Conservation (phyloP, 2,888 invertebrate genomes). For the Oxystoma pomonae region DNA sequence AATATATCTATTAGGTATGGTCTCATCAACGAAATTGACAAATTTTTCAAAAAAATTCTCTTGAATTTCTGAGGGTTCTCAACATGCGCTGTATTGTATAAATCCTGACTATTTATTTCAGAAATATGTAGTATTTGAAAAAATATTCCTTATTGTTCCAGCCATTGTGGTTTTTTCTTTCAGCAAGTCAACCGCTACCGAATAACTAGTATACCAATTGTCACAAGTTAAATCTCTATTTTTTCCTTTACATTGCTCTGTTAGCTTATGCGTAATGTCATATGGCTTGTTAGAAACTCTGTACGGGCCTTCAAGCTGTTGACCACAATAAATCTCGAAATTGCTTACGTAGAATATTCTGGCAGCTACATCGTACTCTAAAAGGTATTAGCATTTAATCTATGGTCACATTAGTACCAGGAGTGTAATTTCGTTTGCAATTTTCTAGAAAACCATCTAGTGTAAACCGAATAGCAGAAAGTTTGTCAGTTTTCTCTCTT, state of each 20-base stretch:
- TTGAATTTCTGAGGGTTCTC: constrained; percentile 13
- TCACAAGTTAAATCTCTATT: constrained; percentile 30
- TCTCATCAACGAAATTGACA: constrained; percentile 8
- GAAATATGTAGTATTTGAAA: too few relatives aligned
- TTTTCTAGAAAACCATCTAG: too few relatives aligned
- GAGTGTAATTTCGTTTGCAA: too few relatives aligned
- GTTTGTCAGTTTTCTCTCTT: too few relatives aligned
- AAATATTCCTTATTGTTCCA: constrained; percentile 21
- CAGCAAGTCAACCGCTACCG: constrained; percentile 19
- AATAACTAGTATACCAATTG: constrained; percentile 22
- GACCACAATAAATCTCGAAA: constrained; percentile 6
- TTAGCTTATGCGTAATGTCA: constrained; percentile 12
- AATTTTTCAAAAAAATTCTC: constrained; percentile 21
- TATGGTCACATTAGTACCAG: too few relatives aligned
- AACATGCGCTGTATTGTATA: constrained; percentile 8
- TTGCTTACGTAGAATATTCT: constrained; percentile 5
- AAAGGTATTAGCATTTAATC: too few relatives aligned
- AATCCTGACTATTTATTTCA: constrained; percentile 19
- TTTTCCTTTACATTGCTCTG: constrained; percentile 13
- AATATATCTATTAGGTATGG: constrained; percentile 17
- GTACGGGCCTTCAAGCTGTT: constrained; percentile 12
- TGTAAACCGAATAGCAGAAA: too few relatives aligned
- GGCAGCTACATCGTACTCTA: too few relatives aligned
- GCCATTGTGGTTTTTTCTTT: constrained; percentile 20
- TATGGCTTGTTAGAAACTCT: constrained; percentile 14